Evolutionary conservation across 1,140 invertebrate species (phyloP).

Genomic region (Papilio aristodemus): DNA sequence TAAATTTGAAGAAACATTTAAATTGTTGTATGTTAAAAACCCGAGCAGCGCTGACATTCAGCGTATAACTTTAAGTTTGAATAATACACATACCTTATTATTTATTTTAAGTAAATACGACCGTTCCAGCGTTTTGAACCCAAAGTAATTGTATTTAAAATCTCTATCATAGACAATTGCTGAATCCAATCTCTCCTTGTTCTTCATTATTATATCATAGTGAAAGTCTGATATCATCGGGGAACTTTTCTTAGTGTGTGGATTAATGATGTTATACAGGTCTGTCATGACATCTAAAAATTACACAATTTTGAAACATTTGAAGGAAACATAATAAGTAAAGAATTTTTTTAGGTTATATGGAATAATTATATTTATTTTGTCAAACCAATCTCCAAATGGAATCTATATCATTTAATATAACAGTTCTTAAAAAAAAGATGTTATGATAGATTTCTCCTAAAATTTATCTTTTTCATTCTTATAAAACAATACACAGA

Average conservation of each 20-base stretch:
- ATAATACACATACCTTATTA: slow-evolving; percentile 83
- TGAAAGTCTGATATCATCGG: slow-evolving; percentile 94
- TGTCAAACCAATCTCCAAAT: too few species aligned
- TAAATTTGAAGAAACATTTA: too few species aligned
- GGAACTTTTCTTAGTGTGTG: slow-evolving; percentile 84
- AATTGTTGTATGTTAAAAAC: too few species aligned
- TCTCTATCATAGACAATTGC: slow-evolving; percentile 98
- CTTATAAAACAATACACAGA: too few species aligned
- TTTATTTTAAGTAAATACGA: slow-evolving; percentile 97
- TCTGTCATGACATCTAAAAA: slow-evolving; percentile 94
- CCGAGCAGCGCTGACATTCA: too few species aligned
- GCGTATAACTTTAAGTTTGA: not conserved
- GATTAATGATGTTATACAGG: slow-evolving; percentile 89
- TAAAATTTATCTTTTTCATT: too few species aligned
- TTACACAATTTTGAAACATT: slow-evolving; percentile 19
- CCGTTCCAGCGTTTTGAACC: slow-evolving; percentile 98
- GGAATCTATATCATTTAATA: too few species aligned
- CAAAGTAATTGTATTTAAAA: slow-evolving; percentile 99
- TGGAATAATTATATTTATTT: too few species aligned
- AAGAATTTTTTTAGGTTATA: not conserved
- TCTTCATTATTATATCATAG: slow-evolving; percentile 91
- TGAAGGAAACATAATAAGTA: slow-evolving; percentile 15
- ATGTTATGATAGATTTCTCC: too few species aligned
- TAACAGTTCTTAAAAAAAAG: too few species aligned
- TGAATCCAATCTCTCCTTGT: slow-evolving; percentile 95